Evolutionary conservation across 2,113 vertebrate genomes (phyloP).

Genomic region (Ochotona princeps): DNA sequence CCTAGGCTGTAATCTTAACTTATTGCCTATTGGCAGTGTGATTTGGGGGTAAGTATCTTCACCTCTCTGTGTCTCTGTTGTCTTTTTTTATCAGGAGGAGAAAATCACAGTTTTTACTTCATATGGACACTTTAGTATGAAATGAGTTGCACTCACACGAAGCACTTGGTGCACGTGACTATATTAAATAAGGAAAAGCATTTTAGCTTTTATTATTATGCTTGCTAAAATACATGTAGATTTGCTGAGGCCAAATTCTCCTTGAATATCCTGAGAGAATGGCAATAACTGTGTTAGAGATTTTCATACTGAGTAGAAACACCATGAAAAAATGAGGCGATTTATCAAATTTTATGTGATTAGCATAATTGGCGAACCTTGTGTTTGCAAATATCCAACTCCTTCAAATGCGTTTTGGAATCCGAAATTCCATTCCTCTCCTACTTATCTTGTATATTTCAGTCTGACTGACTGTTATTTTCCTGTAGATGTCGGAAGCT

Average conservation of each 20-base stretch:
- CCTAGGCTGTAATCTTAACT: conserved; percentile 25
- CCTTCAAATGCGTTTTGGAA: conserved; percentile 19
- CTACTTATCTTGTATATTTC: not conserved
- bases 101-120: not conserved
- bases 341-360: conserved; percentile 33
- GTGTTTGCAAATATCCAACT: not conserved
- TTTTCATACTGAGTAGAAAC: not conserved
- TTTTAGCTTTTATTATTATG: not conserved
- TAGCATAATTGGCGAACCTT: conserved; percentile 34
- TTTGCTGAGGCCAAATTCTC: not conserved
- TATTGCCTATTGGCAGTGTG: not conserved
- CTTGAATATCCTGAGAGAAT: not conserved
- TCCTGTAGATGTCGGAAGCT: not conserved
- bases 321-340: not conserved
- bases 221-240: not conserved
- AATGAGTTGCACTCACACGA: not conserved
- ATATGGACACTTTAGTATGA: not conserved
- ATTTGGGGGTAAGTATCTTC: not conserved
- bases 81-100: conserved; percentile 9
- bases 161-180: not conserved
- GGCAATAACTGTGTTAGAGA: conserved; percentile 32
- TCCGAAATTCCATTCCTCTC: not conserved
- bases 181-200: conserved; percentile 18
- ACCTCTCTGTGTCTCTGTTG: not conserved
- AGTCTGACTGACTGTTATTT: not conserved